A percentile compares a stretch with the other conserved stretches of the same genome.
Evolutionary conservation across 2,113 vertebrate genomes (phyloP).

Genomic region (Athene noctua): DNA sequence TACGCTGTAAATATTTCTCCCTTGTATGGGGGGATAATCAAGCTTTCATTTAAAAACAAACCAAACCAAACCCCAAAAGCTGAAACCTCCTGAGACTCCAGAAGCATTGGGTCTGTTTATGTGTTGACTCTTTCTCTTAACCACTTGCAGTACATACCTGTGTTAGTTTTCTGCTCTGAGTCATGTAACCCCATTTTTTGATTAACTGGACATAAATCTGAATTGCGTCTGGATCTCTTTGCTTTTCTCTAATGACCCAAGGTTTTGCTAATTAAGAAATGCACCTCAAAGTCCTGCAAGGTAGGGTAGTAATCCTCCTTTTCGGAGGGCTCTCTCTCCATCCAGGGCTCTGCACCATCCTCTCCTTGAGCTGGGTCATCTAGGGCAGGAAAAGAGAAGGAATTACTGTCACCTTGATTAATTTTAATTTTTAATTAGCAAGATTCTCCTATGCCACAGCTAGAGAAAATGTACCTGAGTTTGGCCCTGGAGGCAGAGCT

Average conservation of each 20-base stretch:
- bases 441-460: neutral
- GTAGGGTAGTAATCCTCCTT: neutral
- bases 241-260: neutral
- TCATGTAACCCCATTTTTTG: neutral
- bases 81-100: fast-evolving
- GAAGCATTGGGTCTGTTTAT: neutral
- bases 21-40: neutral
- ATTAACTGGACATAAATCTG: neutral
- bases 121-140: neutral
- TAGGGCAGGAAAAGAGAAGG: neutral
- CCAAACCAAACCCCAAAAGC: neutral
- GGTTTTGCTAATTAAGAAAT: neutral
- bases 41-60: neutral
- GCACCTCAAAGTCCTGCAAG: neutral
- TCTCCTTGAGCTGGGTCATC: neutral
- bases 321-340: neutral
- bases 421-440: no score
- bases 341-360: neutral
- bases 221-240: neutral
- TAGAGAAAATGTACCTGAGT: neutral
- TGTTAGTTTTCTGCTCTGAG: neutral
- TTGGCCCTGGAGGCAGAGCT: neutral
- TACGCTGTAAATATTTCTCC: neutral
- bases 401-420: neutral
- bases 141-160: neutral